A percentile compares a stretch with the other conserved stretches of the same genome.
Evolutionary conservation across 2,113 vertebrate species (phyloP).

Genomic region (Eubucco bourcierii): DNA sequence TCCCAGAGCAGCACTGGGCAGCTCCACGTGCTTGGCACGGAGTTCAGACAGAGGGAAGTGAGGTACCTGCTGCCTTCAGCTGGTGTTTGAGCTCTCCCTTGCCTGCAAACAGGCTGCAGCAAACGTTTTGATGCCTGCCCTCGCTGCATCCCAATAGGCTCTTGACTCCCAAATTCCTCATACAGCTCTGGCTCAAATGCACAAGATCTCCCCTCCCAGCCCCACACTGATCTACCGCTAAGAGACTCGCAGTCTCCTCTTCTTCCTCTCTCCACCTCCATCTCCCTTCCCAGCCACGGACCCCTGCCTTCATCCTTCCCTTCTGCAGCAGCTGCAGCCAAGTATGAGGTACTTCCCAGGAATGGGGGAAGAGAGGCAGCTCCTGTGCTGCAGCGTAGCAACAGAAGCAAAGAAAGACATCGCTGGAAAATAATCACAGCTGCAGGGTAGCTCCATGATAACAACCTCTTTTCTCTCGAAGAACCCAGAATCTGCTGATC

Average conservation of each 20-base stretch:
- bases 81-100: not conserved
- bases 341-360: not conserved
- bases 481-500: not conserved
- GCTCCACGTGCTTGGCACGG: fast-evolving
- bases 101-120: not conserved
- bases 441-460: not conserved
- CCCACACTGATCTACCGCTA: fast-evolving
- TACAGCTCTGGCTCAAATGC: not conserved
- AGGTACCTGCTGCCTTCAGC: not conserved
- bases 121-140: not conserved
- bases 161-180: not conserved
- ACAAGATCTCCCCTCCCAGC: not conserved
- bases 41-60: fast-evolving
- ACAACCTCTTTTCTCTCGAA: not conserved
- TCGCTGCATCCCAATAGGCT: fast-evolving
- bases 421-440: not conserved
- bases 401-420: not conserved
- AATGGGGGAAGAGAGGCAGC: not conserved
- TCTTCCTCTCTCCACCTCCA: not conserved
- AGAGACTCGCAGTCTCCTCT: not conserved
- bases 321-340: not conserved
- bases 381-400: not conserved
- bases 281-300: not conserved
- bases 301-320: not conserved
- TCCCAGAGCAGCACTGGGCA: not conserved